Evolutionary conservation across 2,888 invertebrate species (phyloP).

Genomic region (Candidula unifasciata): DNA sequence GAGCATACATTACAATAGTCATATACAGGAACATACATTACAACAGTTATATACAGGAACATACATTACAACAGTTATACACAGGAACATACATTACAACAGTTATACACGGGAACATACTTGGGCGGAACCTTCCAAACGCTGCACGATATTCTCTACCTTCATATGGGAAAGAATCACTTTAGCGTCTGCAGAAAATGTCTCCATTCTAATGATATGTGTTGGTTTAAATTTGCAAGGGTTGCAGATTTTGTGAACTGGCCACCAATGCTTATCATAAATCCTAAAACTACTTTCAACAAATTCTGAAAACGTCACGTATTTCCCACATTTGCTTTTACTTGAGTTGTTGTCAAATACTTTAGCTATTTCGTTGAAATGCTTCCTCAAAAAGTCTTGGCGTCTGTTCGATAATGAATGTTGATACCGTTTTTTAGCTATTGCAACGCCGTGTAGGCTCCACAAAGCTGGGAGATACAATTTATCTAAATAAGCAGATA

Average conservation of each 20-base stretch:
- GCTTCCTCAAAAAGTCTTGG: conserved; percentile 18
- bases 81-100: neutral
- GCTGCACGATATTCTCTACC: conserved; percentile 43
- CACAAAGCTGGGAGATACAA: conserved; percentile 64
- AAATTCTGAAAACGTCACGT: conserved; percentile 65
- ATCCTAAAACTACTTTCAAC: conserved; percentile 53
- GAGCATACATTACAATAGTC: too few species aligned
- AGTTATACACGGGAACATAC: neutral
- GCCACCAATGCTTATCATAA: conserved; percentile 62
- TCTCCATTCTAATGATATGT: conserved; percentile 60
- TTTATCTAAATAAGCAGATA: conserved; percentile 66
- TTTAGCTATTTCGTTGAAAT: conserved; percentile 7
- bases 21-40: neutral
- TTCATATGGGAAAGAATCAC: conserved; percentile 55
- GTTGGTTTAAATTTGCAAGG: conserved; percentile 60
- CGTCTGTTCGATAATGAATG: neutral
- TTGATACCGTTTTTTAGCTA: conserved; percentile 28
- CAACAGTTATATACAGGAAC: too few species aligned
- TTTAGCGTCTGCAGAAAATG: conserved; percentile 57
- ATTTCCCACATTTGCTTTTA: conserved; percentile 56
- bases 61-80: too few species aligned
- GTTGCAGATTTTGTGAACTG: conserved; percentile 60
- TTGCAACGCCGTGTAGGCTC: conserved; percentile 54
- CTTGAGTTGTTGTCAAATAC: neutral
- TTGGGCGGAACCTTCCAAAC: conserved; percentile 34